phyloP scores from a whole-genome alignment of 2,797 vertebrate genomes.

The Sebastolobus altivelis region DNA sequence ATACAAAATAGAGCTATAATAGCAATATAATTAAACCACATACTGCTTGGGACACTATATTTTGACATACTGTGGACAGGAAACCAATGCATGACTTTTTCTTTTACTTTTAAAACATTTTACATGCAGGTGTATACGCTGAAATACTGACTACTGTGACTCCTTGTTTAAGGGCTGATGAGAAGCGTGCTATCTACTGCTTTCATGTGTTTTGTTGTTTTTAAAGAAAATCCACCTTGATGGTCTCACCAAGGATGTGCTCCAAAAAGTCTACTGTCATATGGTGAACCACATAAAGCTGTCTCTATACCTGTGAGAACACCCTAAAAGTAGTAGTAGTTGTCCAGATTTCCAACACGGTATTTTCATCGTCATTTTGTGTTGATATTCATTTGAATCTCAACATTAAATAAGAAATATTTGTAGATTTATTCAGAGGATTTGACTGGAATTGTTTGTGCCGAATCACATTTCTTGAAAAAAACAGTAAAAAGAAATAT shows the following conservation, averaged over 20 bases:
- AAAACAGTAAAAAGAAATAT: too few species aligned
- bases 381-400: background rate
- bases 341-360: background rate
- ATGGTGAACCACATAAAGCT: background rate
- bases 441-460: background rate
- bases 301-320: background rate
- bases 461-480: background rate
- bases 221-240: background rate
- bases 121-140: background rate
- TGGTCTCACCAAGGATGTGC: slow-evolving; percentile 16
- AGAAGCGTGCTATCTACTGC: background rate
- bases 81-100: background rate
- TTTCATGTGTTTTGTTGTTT: slow-evolving; percentile 12
- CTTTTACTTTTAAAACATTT: background rate
- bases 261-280: background rate
- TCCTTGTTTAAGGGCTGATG: background rate
- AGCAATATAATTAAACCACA: background rate
- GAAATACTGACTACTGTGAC: background rate
- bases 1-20: background rate
- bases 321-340: background rate
- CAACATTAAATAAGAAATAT: background rate
- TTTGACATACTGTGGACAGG: background rate
- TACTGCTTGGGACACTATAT: too few species aligned
- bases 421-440: background rate
- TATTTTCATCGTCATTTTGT: background rate